Evolutionary conservation across 2,888 invertebrate genomes (phyloP).

Genomic region (Phengaris alcon): DNA sequence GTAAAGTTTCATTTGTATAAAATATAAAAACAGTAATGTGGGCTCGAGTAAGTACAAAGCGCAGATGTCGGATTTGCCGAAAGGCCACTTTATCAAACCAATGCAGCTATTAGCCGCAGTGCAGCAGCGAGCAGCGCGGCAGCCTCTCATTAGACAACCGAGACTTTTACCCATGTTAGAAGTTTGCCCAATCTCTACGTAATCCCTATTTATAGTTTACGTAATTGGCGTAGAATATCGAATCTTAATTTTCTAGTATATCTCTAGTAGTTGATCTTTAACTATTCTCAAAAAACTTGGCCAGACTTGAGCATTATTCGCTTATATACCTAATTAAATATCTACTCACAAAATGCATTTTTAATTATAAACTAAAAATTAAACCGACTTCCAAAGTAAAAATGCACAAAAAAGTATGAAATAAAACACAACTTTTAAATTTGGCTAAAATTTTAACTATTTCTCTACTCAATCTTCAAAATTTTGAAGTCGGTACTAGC

Average conservation of each 20-base stretch:
- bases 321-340: too few species aligned
- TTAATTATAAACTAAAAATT: too few species aligned
- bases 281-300: neutral
- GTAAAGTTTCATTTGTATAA: neutral
- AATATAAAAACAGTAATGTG: neutral
- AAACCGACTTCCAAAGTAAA: too few species aligned
- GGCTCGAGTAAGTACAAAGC: conserved; percentile 21
- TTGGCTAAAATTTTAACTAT: too few species aligned
- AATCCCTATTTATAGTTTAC: conserved; percentile 21
- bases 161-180: conserved; percentile 30
- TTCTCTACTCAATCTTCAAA: too few species aligned
- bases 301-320: too few species aligned
- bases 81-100: conserved; percentile 32
- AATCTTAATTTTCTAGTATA: neutral
- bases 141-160: conserved; percentile 29
- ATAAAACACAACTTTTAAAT: too few species aligned
- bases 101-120: conserved; percentile 31
- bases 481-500: too few species aligned
- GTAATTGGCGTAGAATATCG: neutral
- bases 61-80: conserved; percentile 29
- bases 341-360: too few species aligned
- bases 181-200: conserved; percentile 21
- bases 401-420: too few species aligned
- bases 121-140: conserved; percentile 26
- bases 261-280: neutral